These are phyloP conservation scores for Taphrorychus bicolor DNA, from an alignment of 2,888 invertebrate species.

Conservation along the genomic window DNA sequence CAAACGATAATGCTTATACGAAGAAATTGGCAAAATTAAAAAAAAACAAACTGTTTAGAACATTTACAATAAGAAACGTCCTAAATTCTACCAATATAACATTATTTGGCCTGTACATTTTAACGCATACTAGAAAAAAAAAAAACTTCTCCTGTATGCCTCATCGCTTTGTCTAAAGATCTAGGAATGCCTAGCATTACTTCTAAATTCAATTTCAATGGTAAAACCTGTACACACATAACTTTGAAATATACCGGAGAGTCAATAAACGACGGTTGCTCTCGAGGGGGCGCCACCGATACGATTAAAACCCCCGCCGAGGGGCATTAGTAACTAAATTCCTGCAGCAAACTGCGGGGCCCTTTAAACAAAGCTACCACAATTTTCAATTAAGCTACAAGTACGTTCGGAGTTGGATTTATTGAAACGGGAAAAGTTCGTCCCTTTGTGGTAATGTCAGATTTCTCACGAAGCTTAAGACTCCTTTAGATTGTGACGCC, in stretches of 20 bases:
- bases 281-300: conserved; percentile 16
- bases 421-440: conserved; percentile 7
- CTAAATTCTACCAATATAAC: no score
- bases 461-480: conserved; percentile 15
- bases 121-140: no score
- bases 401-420: conserved; percentile 24
- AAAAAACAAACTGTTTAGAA: no score
- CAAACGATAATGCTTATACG: no score
- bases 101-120: no score
- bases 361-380: conserved; percentile 29
- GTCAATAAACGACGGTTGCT: conserved; percentile 24
- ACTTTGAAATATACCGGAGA: conserved; percentile 16
- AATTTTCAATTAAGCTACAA: conserved; percentile 38
- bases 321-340: conserved; percentile 27
- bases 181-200: no score
- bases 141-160: no score
- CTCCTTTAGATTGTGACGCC: neutral
- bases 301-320: conserved; percentile 28
- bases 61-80: no score
- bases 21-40: no score
- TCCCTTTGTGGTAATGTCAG: conserved; percentile 10
- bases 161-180: no score
- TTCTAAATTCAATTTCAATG: neutral
- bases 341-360: conserved; percentile 17
- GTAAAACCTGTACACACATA: neutral